Evolutionary conservation across 2,113 vertebrate species (phyloP).

Genomic region (Dicaeum eximium): DNA sequence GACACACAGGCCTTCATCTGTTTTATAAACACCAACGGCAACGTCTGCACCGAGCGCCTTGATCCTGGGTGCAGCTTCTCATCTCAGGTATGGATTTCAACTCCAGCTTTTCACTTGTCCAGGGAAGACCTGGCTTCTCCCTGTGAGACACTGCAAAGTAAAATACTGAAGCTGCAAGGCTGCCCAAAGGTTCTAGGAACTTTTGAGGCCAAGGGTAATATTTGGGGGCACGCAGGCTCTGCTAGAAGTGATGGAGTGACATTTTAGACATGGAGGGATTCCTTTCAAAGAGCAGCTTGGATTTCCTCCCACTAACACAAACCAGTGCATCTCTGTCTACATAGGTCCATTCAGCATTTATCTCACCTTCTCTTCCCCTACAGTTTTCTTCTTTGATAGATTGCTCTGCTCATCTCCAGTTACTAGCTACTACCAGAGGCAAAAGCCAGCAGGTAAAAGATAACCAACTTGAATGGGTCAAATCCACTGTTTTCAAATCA

Average conservation of each 20-base stretch:
- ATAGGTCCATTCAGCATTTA: background rate
- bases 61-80: background rate
- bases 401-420: background rate
- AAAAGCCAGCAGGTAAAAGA: background rate
- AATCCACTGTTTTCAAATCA: background rate
- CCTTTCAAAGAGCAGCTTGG: background rate
- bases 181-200: background rate
- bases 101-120: background rate
- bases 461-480: background rate
- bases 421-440: background rate
- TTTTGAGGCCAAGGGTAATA: background rate
- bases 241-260: background rate
- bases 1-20: background rate
- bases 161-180: background rate
- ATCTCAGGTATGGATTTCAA: background rate
- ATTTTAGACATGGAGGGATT: background rate
- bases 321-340: background rate
- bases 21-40: background rate
- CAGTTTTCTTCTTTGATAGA: background rate
- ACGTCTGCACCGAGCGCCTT: background rate
- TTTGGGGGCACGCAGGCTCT: accelerated
- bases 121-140: background rate
- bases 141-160: background rate
- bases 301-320: background rate
- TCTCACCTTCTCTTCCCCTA: background rate